Percentiles rank a stretch among this genome's conserved stretches.
phyloP scores from a whole-genome alignment of 1,140 invertebrate genomes.

The Drosophila setifemur region DNA sequence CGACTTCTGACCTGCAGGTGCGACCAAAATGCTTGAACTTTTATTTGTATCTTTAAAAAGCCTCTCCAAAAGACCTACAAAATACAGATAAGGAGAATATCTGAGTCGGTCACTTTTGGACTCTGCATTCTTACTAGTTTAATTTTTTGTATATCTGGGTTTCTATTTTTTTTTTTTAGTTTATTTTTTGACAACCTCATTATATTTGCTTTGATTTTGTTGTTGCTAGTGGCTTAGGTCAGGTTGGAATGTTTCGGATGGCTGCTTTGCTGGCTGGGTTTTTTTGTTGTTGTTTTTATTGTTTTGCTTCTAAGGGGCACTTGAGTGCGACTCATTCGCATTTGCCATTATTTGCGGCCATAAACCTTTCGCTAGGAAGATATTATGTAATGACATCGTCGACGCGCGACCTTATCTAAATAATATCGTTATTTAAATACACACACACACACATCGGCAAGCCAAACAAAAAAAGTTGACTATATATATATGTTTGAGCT shows the following conservation, averaged over 20 bases:
- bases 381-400: constrained; percentile 47
- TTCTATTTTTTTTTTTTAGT: constrained; percentile 11
- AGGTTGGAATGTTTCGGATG: constrained; percentile 48
- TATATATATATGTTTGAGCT: too few species aligned
- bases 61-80: background rate
- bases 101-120: background rate
- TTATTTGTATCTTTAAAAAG: background rate
- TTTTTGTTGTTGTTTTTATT: constrained; percentile 1
- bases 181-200: constrained; percentile 31
- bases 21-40: background rate
- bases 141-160: constrained; percentile 5
- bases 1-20: too few species aligned
- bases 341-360: constrained; percentile 63
- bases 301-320: constrained; percentile 12
- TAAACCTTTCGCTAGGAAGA: constrained; percentile 46
- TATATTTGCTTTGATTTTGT: constrained; percentile 31
- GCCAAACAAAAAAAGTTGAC: background rate
- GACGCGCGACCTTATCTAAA: constrained; percentile 52
- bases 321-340: constrained; percentile 34
- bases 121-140: background rate
- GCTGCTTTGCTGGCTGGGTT: background rate
- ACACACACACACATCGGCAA: background rate
- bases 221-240: constrained; percentile 70
- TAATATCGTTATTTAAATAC: constrained; percentile 44
- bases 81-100: background rate